Evolutionary conservation across 2,888 invertebrate species (phyloP).

Genomic region (Poecilus cupreus): DNA sequence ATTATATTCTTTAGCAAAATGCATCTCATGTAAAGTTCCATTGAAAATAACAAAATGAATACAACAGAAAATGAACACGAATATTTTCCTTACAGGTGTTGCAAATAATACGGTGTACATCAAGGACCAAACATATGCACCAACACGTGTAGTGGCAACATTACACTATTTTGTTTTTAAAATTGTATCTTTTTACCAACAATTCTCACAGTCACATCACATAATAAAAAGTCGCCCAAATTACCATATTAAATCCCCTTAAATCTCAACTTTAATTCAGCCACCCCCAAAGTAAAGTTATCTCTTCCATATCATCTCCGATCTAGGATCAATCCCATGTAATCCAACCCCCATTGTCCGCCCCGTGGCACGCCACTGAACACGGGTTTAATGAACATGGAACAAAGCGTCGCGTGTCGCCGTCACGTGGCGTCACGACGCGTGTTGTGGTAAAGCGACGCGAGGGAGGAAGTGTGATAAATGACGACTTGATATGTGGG

Average conservation of each 20-base stretch:
- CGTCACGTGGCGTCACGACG: background rate
- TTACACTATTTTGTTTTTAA: too few species aligned
- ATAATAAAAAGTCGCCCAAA: too few species aligned
- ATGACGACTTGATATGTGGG: background rate
- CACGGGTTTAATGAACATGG: background rate
- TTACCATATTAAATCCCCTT: background rate
- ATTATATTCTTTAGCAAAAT: too few species aligned
- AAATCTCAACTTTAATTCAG: background rate
- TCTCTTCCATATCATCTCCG: background rate
- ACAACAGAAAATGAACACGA: too few species aligned
- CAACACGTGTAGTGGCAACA: too few species aligned
- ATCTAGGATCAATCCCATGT: background rate
- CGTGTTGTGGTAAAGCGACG: background rate
- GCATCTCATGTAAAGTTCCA: too few species aligned
- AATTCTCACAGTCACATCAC: too few species aligned
- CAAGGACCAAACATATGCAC: too few species aligned
- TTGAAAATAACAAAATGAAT: too few species aligned
- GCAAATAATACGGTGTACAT: too few species aligned
- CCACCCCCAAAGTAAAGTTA: background rate
- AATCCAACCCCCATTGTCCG: background rate
- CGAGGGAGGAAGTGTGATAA: background rate
- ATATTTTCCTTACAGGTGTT: too few species aligned
- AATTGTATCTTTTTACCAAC: too few species aligned
- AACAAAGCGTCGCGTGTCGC: background rate
- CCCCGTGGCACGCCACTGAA: background rate